These are phyloP conservation scores for Heliconius nattereri DNA, from an alignment of 1,140 invertebrate genomes.

Conservation along the genomic window DNA sequence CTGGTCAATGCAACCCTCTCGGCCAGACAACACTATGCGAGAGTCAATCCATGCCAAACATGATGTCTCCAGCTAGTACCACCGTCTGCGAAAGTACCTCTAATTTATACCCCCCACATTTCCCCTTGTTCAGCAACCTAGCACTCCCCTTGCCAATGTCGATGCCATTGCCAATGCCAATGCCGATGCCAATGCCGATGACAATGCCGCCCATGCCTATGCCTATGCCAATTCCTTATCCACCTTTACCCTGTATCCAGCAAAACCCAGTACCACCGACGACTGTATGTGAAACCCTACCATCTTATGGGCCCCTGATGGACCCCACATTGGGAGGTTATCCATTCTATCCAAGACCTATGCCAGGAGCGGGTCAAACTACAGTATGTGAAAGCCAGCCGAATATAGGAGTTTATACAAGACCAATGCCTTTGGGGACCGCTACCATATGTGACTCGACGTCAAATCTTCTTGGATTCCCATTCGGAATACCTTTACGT, in stretches of 20 bases:
- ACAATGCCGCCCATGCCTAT: not conserved
- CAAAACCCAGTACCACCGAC: not conserved
- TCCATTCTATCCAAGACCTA: not conserved
- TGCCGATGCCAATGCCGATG: conserved; percentile 1
- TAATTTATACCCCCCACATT: not conserved
- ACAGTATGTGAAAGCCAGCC: conserved; percentile 13
- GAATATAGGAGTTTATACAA: not conserved
- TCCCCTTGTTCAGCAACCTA: not conserved
- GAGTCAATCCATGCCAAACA: conserved; percentile 15
- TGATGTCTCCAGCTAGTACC: conserved; percentile 10
- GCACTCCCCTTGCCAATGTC: conserved; percentile 2
- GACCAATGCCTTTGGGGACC: not conserved
- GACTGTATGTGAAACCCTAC: not conserved
- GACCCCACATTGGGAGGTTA: not conserved
- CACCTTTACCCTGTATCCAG: not conserved
- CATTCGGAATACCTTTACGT: not conserved
- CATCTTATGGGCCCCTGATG: not conserved
- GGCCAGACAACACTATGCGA: conserved; percentile 39
- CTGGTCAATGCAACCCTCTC: conserved; percentile 49
- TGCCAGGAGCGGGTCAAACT: not conserved
- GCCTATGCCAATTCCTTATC: not conserved
- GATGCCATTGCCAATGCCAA: conserved; percentile 3
- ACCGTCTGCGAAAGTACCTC: conserved; percentile 46
- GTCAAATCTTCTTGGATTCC: not conserved
- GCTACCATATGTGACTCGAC: conserved; percentile 31